These are phyloP conservation scores for Rapana venosa DNA, from an alignment of 2,888 invertebrate species.

Conservation along the genomic window DNA sequence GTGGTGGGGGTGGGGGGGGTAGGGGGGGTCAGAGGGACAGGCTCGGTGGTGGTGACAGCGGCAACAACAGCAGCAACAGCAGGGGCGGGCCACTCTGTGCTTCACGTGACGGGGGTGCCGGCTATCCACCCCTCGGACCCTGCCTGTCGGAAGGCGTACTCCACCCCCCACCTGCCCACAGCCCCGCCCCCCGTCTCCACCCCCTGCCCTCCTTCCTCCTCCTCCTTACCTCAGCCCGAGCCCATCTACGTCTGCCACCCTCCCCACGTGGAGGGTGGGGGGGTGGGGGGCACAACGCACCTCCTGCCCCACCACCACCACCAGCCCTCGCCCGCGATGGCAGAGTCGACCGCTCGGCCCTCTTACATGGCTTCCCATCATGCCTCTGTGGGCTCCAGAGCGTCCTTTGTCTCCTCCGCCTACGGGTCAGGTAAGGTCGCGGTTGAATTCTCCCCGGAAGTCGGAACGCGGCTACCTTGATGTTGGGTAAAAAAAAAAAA, in stretches of 20 bases:
- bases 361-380: not conserved
- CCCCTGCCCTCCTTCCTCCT: not conserved
- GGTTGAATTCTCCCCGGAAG: too few species aligned
- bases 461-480: too few species aligned
- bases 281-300: too few species aligned
- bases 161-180: too few species aligned
- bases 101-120: not conserved
- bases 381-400: not conserved
- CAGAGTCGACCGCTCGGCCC: not conserved
- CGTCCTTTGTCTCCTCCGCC: not conserved
- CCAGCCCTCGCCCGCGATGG: not conserved
- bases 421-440: constrained; percentile 10
- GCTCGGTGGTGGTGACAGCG: not conserved
- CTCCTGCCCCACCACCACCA: not conserved
- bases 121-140: not conserved
- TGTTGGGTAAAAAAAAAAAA: too few species aligned
- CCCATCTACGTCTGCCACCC: not conserved
- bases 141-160: not conserved
- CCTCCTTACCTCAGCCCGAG: too few species aligned
- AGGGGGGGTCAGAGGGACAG: not conserved
- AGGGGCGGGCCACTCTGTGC: constrained; percentile 6
- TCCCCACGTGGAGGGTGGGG: not conserved
- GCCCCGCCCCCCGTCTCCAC: not conserved
- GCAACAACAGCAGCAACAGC: not conserved
- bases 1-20: too few species aligned